Base-by-base conservation (phyloP, 2,113 vertebrate genomes). In the Rynchops niger region DNA sequence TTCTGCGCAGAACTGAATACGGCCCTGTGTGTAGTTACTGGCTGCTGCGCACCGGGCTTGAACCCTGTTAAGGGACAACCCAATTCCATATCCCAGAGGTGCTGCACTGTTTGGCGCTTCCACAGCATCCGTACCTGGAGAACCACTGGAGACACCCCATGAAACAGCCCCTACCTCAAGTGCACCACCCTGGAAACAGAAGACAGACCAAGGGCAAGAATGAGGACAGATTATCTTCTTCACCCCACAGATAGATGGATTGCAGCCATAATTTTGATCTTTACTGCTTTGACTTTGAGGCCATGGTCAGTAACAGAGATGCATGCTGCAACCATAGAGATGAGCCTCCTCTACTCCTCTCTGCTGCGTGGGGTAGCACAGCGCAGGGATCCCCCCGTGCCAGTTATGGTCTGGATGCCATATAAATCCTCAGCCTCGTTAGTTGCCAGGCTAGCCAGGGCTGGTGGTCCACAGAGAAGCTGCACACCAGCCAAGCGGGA, bases 51-150 rank as follows among this genome's bases (percentile, higher is more conserved):
- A 14, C 12, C 9, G 12, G 40, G 38, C 62, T 42, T 3, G 18
- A 65, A 20, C 26, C 17, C 62, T 29, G 27, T 42, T 42, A 42
- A 42, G 26, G 38, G 27, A 65, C 18, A 65, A 42, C 62, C 42
- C 38, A 59, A 4, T 26, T 45, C 45, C 8, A 3, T 21, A 66
- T 32, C 53, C 47, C 34, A 40, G 23, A 45, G 59, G 19, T 26
- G 16, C 23, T 15, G 12, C 34, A 23, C 7, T 47, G 18, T 5
- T 32, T 26, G 19, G 45, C 0, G 0, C 21, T 74, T 36, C 30
- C 1, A 1, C 27, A n/a, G 30, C 14, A 40, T 22, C 61, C 0
- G 0, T 32, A 11, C 45, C 30, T 61, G 47, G 20, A n/a, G 13
- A 45, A 40, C 36, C 34, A 19, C 14, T 59, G 3, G 38, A 63